Conservation (phyloP, 1,140 invertebrate genomes). For the Sycobia sp. region DNA sequence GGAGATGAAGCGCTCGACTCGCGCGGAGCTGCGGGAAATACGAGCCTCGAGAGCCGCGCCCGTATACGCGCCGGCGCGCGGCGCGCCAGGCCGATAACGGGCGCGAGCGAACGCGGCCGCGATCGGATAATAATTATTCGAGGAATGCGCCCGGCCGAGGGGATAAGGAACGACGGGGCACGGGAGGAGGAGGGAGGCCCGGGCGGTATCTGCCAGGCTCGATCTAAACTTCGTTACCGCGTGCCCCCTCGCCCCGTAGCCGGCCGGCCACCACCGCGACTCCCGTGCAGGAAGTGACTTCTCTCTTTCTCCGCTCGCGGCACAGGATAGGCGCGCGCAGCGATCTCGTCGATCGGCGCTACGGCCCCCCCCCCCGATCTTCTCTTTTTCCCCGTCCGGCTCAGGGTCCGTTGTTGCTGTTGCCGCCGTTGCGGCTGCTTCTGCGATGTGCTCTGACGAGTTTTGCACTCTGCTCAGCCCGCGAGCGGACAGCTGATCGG, state of each 20-base stretch:
- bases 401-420: too few relatives aligned
- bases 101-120: constrained; percentile 8
- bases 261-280: too few relatives aligned
- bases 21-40: constrained; percentile 22
- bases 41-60: neutral
- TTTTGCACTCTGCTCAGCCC: too few relatives aligned
- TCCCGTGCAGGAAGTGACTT: constrained; percentile 22
- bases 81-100: constrained; percentile 36
- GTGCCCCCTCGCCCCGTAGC: neutral
- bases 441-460: too few relatives aligned
- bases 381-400: too few relatives aligned
- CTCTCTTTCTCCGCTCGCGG: too few relatives aligned
- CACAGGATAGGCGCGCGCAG: too few relatives aligned
- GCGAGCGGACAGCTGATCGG: too few relatives aligned
- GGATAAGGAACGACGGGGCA: too few relatives aligned
- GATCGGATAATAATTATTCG: constrained; percentile 1
- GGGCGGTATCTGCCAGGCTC: neutral
- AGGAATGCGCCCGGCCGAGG: neutral
- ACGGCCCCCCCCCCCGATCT: too few relatives aligned
- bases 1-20: constrained; percentile 29
- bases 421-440: too few relatives aligned
- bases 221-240: constrained; percentile 25
- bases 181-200: neutral
- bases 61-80: constrained; percentile 1
- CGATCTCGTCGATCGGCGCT: too few relatives aligned